These are phyloP conservation scores for Xylota segnis DNA, from an alignment of 2,888 invertebrate species.

Conservation along the genomic window DNA sequence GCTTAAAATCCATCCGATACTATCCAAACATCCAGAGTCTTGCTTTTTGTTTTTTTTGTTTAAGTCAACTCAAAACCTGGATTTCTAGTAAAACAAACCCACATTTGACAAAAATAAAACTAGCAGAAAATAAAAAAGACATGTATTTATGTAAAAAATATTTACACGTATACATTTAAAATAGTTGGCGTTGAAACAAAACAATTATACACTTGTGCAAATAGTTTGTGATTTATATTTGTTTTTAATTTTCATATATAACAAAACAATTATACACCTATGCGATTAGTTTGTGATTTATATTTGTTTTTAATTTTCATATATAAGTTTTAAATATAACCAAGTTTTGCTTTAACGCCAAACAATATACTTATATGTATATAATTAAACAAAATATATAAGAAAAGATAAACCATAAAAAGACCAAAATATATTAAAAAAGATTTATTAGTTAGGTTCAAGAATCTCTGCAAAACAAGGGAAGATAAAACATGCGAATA, in stretches of 20 bases:
- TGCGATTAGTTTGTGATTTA: constrained; percentile 5
- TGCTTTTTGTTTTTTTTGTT: too few relatives aligned
- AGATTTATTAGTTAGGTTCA: constrained; percentile 5
- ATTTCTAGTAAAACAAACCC: too few relatives aligned
- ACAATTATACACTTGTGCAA: neutral
- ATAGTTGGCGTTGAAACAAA: constrained; percentile 12
- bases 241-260: neutral
- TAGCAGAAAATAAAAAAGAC: neutral
- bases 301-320: neutral
- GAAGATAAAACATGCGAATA: neutral
- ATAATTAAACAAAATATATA: neutral
- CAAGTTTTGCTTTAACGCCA: constrained; percentile 27
- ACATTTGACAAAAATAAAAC: neutral
- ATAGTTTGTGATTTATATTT: constrained; percentile 3
- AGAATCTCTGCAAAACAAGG: neutral
- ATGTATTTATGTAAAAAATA: neutral
- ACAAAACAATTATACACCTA: neutral
- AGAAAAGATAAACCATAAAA: constrained; percentile 4
- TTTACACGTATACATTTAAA: neutral
- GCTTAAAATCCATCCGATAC: too few relatives aligned
- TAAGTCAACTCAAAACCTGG: too few relatives aligned
- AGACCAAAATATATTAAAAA: constrained; percentile 15
- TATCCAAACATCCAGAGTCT: too few relatives aligned
- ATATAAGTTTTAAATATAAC: neutral
- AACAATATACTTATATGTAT: constrained; percentile 19